Percentiles rank a stretch among this genome's conserved stretches.
Evolutionary conservation across 2,888 invertebrate genomes (phyloP).

Genomic region (Rhopalosiphum nymphaeae): DNA sequence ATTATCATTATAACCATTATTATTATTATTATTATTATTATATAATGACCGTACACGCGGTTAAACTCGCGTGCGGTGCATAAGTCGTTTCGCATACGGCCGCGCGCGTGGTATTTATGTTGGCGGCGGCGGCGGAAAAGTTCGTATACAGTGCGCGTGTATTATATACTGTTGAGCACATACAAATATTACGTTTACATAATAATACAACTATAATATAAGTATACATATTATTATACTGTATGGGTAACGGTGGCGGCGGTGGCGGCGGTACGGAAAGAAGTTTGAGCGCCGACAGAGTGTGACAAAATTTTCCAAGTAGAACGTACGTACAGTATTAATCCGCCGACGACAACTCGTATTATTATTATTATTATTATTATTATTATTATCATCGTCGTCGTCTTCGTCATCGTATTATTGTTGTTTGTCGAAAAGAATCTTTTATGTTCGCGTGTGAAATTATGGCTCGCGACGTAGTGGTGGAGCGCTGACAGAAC

Average conservation of each 20-base stretch:
- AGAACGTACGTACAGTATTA: background rate
- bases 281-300: background rate
- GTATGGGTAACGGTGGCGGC: background rate
- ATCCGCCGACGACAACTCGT: slow-evolving; percentile 25
- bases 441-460: background rate
- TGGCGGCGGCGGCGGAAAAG: background rate
- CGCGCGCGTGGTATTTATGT: background rate
- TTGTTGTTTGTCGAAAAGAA: slow-evolving; percentile 34
- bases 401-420: background rate
- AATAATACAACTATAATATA: background rate
- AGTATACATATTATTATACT: background rate
- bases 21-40: background rate
- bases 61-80: background rate
- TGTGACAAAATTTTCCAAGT: slow-evolving; percentile 38
- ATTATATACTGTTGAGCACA: background rate
- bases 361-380: slow-evolving; percentile 4
- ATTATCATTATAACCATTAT: background rate
- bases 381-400: background rate
- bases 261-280: background rate
- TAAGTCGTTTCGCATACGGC: background rate
- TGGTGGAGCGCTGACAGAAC: slow-evolving; percentile 8
- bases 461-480: background rate
- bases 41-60: slow-evolving; percentile 19
- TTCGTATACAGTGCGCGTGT: background rate
- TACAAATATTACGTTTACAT: background rate